Evolutionary conservation across 2,888 invertebrate species (phyloP), one percentile per base, ranked within the genome.

Genomic region (Spatulosminthurus flaviceps): DNA sequence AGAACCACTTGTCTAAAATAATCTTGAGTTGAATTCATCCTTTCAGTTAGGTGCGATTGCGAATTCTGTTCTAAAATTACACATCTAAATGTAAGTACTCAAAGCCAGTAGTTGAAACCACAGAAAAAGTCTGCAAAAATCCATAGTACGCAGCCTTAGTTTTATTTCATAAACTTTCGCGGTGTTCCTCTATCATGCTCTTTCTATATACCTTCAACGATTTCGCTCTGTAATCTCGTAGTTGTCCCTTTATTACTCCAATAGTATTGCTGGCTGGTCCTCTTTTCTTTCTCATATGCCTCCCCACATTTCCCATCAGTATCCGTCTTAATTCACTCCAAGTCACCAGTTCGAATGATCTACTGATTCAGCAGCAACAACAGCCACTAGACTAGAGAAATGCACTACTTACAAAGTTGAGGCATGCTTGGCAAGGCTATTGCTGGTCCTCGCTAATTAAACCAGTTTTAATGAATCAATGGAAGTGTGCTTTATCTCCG

Each of bases 1-100:
- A 41, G 70, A 71, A 71, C 70, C 70, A 71, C 70, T 71, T 71
- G 70, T 71, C 41, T 71, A 42, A 71, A 71, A 71, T 71, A 42
- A 71, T 22, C 70, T 71, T 51, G 16, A 51, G 51, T 51, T 16
- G 19, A 51, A 51, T 51, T 51, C 16, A 51, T 16, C 51, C 51
- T 11, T 21, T 16, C 21, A 51, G 7, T 51, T 51, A 26, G 64
- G 64, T 64, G 64, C 22, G 64, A 26, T 51, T 51, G 51, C 22
- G 24, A 9, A 64, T 4, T 64, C 24, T 64, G 64, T 64, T 64
- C 24, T 64, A 26, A 64, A 64, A 64, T 26, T 64, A 64, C 16
- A 11, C 26, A 19, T 64, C 22, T 64, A 64, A 24, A 51, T 51
- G 26, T 64, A 26, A 2, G 21, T n/a, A n/a, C n/a, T n/a, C n/a